Evolutionary conservation across 2,888 invertebrate genomes (phyloP).

Genomic region (Miltochrista miniata): DNA sequence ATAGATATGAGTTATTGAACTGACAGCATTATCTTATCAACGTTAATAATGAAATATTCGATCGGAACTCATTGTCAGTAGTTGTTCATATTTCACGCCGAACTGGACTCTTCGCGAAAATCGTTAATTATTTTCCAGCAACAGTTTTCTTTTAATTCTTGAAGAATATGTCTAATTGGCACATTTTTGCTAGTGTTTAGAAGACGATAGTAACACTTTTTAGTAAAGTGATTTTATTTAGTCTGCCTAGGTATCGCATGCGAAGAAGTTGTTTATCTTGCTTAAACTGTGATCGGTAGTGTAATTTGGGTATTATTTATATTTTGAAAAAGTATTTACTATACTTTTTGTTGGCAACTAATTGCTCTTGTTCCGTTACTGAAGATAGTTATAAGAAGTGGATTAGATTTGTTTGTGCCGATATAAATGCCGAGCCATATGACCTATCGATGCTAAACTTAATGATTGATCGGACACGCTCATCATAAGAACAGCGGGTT

Average conservation of each 20-base stretch:
- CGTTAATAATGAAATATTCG: conserved; percentile 60
- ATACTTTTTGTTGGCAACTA: too few species aligned
- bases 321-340: too few species aligned
- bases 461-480: conserved; percentile 41
- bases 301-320: conserved; percentile 30
- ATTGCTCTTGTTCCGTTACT: too few species aligned
- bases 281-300: too few species aligned
- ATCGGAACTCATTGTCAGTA: conserved; percentile 47
- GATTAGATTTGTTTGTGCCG: too few species aligned
- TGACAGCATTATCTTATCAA: conserved; percentile 71
- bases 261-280: too few species aligned
- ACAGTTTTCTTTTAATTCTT: conserved; percentile 1
- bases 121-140: conserved; percentile 11
- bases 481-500: conserved; percentile 51
- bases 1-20: conserved; percentile 69
- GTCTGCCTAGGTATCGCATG: conserved; percentile 47
- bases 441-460: background rate
- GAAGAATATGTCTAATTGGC: conserved; percentile 16
- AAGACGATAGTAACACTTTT: conserved; percentile 34
- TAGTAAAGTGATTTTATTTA: conserved; percentile 22
- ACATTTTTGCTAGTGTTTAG: conserved; percentile 38
- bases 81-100: conserved; percentile 4
- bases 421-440: background rate
- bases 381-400: too few species aligned
- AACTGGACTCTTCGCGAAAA: background rate